Evolutionary conservation across 2,888 invertebrate species (phyloP).

Genomic region (Aquatica leii): DNA sequence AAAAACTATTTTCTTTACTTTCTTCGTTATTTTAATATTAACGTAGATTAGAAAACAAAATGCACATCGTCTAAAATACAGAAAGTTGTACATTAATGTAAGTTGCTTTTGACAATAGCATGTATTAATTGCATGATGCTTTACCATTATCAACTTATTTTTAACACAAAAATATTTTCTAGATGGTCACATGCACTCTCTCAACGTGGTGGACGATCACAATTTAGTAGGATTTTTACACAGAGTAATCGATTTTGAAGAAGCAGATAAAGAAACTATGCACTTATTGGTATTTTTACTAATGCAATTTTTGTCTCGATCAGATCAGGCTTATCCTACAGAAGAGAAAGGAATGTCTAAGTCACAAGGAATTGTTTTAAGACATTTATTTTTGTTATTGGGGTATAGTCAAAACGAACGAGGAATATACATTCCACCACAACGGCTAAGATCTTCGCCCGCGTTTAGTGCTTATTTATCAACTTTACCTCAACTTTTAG

Average conservation of each 20-base stretch:
- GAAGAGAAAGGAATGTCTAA: conserved; percentile 85
- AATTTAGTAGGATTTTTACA: conserved; percentile 82
- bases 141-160: too few relatives aligned
- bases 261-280: conserved; percentile 94
- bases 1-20: too few relatives aligned
- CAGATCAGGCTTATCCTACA: conserved; percentile 82
- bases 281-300: conserved; percentile 93
- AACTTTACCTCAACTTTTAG: conserved; percentile 91
- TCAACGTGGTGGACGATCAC: conserved; percentile 81
- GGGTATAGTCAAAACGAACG: conserved; percentile 94
- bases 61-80: too few relatives aligned
- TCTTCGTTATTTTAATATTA: too few relatives aligned
- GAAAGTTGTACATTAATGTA: too few relatives aligned
- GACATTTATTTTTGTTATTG: conserved; percentile 89
- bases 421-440: conserved; percentile 90
- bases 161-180: conserved; percentile 45
- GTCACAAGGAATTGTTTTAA: conserved; percentile 86
- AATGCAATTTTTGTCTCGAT: conserved; percentile 92
- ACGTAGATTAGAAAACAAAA: too few relatives aligned
- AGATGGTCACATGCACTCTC: conserved; percentile 86
- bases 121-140: too few relatives aligned
- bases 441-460: conserved; percentile 85
- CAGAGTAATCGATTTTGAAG: conserved; percentile 90
- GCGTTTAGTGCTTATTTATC: conserved; percentile 96
- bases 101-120: too few relatives aligned